Evolutionary conservation across 2,113 vertebrate species (phyloP), one percentile per base, ranked within the genome.

Genomic region (Narcine bancroftii): DNA sequence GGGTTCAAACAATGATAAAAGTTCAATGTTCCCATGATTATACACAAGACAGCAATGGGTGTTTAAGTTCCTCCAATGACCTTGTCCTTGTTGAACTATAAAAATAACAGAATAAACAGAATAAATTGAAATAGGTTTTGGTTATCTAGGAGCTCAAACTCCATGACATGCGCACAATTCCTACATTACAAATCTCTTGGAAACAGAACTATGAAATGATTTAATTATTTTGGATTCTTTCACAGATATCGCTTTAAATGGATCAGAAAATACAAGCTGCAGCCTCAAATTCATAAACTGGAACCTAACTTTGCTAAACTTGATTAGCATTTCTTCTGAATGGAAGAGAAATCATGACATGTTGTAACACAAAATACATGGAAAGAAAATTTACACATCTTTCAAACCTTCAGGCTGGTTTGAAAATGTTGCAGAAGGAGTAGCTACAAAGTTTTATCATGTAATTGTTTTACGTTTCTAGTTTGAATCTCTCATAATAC

Each of bases 1-100:
- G 89, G 89, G 89, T 91, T 91, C 65, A 91, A 69, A 91, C 89
- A 91, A 91, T 71, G 89, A 42, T 91, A 91, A 91, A 91, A 71
- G 89, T 91, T 91, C 89, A 91, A 91, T 91, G 89, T 91, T 47
- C 89, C 42, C 63, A 42, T 69, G 65, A 65, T 69, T 91, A 91
- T 91, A 69, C 63, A 26, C 71, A 91, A 91, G 89, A 91, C 89
- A 91, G 24, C 65, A 45, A 69, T 69, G 42, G 42, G 39, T 60
- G 71, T 91, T 91, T 91, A 91, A 91, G 65, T 91, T 91, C 89
- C 89, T 91, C 11, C 63, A 47, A 19, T 69, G 89, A 71, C 89
- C 89, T 91, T 91, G 89, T 91, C 89, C 89, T 91, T 47, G 89
- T 91, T 69, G 89, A 47, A 91, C 89, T 45, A 91, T 69, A 47